A percentile compares a stretch with the other conserved stretches of the same genome.
Conservation (phyloP, 2,113 vertebrate genomes). For the human (Homo sapiens) region DNA sequence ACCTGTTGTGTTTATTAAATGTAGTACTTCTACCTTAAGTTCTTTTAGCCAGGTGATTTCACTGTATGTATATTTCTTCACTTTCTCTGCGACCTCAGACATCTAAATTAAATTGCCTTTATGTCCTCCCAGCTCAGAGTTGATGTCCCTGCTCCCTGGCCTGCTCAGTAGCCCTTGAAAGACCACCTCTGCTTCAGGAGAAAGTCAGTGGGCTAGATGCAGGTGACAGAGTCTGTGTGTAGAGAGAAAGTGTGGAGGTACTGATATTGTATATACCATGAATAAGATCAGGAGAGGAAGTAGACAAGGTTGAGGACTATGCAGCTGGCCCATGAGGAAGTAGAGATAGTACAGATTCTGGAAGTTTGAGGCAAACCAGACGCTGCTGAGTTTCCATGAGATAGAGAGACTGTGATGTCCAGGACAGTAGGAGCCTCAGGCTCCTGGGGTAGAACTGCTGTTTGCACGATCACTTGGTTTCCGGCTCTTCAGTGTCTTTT, state of each 20-base stretch:
- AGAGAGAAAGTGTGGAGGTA: fast-evolving
- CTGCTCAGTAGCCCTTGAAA: neutral
- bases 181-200: neutral
- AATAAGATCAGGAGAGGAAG: neutral
- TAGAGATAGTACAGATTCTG: neutral
- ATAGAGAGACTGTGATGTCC: neutral
- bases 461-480: neutral
- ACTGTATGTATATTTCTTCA: neutral
- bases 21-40: neutral
- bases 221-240: fast-evolving
- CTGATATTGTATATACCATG: fast-evolving
- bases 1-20: neutral
- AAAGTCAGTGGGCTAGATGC: no score
- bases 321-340: fast-evolving
- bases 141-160: fast-evolving
- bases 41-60: neutral
- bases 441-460: fast-evolving
- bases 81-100: neutral
- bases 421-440: fast-evolving
- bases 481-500: neutral
- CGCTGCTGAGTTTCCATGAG: fast-evolving
- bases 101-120: neutral
- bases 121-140: neutral
- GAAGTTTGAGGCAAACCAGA: fast-evolving
- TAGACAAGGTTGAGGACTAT: neutral